Evolutionary conservation across 2,113 vertebrate species (phyloP), one percentile per base, ranked within the genome.

Genomic region (Microtus ochrogaster): DNA sequence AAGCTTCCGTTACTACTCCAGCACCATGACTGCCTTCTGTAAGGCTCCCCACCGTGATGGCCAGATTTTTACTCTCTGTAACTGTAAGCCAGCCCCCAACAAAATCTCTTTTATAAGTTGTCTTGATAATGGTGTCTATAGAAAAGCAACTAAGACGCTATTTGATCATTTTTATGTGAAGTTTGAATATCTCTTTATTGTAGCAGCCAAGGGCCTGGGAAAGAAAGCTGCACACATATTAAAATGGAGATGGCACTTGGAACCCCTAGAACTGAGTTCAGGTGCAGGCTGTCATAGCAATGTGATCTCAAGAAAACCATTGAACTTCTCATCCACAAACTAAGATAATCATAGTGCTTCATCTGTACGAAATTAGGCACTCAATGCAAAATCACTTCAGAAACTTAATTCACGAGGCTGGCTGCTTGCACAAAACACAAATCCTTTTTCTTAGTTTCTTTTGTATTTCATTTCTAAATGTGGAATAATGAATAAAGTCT

Each of bases 251-350:
- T 44, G 41, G 44, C 86, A 82, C 47, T 79, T 63, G 22, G 33
- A 87, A 24, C 44, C 55, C 30, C 7, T 81, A 83, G 24, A 94
- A 90, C 24, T 24, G 28, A 94, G n/a, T 70, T 76, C 39, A 79
- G 89, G 30, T 90, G 78, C 44, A 52, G 16, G 16, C 41, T 87
- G 52, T 82, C 39, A 49, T 44, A 77, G 52, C 52, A 77, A 52
- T 55, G 28, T 85, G 66, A 92, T 92, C 77, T 94, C 68, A 72
- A 61, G 72, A 14, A 95, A 97, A 74, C 83, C 65, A 88, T 30
- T 96, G 92, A 76, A 78, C 47, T 73, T 73, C 76, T 94, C 73
- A 73, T 28, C 28, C 65, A 58, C 3, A 85, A 39, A 83, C 63
- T 95, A 72, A 94, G 76, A 89, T 94, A 68, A 90, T 74, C 89